Evolutionary conservation across 2,797 vertebrate genomes (phyloP).

Genomic region (Rhynchonycteris naso): DNA sequence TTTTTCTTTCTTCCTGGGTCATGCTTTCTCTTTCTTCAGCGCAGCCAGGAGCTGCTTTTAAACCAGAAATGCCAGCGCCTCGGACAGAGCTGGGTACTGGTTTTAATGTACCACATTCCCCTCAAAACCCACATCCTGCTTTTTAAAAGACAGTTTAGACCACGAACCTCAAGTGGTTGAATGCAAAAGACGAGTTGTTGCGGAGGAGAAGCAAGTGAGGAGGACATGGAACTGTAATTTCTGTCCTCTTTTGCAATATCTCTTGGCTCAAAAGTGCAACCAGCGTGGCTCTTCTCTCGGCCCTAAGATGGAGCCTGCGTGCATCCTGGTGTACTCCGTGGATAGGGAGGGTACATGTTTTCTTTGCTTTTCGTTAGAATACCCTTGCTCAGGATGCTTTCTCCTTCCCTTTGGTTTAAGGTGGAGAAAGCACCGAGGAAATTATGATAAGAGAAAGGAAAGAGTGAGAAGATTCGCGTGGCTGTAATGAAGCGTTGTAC

Average conservation of each 20-base stretch:
- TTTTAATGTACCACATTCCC: constrained; percentile 55
- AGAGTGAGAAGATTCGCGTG: not conserved
- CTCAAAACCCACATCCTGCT: constrained; percentile 32
- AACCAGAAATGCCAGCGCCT: constrained; percentile 57
- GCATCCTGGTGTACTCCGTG: constrained; percentile 17
- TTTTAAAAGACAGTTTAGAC: constrained; percentile 20
- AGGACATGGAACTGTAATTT: constrained; percentile 14
- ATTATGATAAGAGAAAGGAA: not conserved
- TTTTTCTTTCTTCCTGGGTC: constrained; percentile 25
- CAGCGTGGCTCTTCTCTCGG: constrained; percentile 30
- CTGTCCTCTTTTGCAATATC: constrained; percentile 54
- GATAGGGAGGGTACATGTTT: constrained; percentile 53
- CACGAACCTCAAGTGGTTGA: constrained; percentile 59
- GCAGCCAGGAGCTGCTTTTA: constrained; percentile 66
- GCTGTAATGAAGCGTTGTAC: not conserved
- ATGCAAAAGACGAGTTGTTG: constrained; percentile 72
- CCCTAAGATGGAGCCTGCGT: constrained; percentile 38
- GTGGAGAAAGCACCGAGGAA: constrained; percentile 20
- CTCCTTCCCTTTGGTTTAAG: not conserved
- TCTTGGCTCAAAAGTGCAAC: constrained; percentile 37
- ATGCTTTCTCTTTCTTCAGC: constrained; percentile 51
- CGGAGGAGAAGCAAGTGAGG: constrained; percentile 27
- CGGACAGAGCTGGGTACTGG: constrained; percentile 52
- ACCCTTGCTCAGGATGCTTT: constrained; percentile 62
- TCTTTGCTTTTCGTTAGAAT: constrained; percentile 70